Base-by-base conservation (phyloP, 2,113 vertebrate genomes). In the Anarhynchus alexandrinus region DNA sequence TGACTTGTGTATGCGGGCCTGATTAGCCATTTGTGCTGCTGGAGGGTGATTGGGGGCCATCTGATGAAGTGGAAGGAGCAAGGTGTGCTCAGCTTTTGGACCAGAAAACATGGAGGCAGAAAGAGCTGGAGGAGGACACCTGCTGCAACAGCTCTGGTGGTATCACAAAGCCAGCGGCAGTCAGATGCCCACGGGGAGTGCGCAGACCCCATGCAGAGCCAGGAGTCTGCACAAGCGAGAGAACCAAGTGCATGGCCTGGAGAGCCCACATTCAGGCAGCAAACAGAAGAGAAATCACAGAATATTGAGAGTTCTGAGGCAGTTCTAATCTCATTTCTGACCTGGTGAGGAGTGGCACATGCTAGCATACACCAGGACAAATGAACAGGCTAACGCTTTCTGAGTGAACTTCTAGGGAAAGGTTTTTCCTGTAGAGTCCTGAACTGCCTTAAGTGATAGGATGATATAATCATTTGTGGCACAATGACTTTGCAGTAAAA, bases 91-190 rank as follows among this genome's bases (percentile, higher is more conserved):
- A 73, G 73, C 49, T 87, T 92, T 54, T 90, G 82, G 32, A 77
- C 84, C 30, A 59, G 58, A 93, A 95, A 96, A 92, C 40, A 11
- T 21, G 29, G 67, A 26, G 61, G 10, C 54, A 94, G 80, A 86
- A 83, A 69, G 66, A 93, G 7, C 80, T 84, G 85, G 72, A 91
- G 30, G 52, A 82, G 45, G 65, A 80, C 87, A 85, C 62, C 76
- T 93, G 71, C 73, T 96, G 30, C 40, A 90, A 70, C 62, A 93
- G 43, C 30, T 47, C 66, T 69, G 54, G 32, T 57, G 51, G 13
- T 55, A 70, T 90, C 42, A 76, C 73, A 85, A 82, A 74, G 32
- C 88, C 81, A 55, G 32, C 71, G 92, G 92, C 45, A 40, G 0
- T 83, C 51, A 51, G 66, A 61, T 80, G 69, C 49, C 55, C 65